A percentile compares a stretch with the other conserved stretches of the same genome.
Conservation (phyloP, 2,113 vertebrate species). For the Bucco capensis region DNA sequence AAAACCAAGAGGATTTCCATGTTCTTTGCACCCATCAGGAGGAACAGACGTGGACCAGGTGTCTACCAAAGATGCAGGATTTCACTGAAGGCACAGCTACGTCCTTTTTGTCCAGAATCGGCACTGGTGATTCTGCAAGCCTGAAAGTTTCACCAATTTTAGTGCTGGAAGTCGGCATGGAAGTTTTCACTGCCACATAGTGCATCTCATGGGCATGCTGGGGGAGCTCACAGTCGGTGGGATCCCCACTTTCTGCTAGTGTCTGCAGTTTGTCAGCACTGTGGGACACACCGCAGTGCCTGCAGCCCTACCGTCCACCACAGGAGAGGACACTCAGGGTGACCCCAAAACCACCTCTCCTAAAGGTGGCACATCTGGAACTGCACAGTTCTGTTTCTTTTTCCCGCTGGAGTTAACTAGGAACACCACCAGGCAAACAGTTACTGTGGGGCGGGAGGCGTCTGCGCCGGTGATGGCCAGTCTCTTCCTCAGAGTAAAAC, state of each 20-base stretch:
- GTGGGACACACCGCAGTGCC: background rate
- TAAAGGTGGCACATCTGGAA: too few relatives aligned
- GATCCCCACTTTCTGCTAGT: accelerated
- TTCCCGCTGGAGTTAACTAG: background rate
- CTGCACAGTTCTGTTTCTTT: background rate
- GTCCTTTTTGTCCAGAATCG: background rate
- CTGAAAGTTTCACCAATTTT: background rate
- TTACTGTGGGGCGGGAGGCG: accelerated
- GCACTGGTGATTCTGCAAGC: background rate
- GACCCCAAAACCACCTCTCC: background rate
- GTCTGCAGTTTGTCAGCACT: background rate
- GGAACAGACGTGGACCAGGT: background rate
- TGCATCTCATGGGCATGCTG: background rate
- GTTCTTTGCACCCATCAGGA: background rate
- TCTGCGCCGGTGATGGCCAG: too few relatives aligned
- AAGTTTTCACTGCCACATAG: accelerated
- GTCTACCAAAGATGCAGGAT: background rate
- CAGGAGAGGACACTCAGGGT: too few relatives aligned
- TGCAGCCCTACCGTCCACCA: background rate
- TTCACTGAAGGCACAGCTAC: background rate
- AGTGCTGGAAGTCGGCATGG: background rate
- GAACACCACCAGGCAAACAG: accelerated
- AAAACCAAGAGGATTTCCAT: background rate
- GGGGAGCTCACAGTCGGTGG: accelerated
- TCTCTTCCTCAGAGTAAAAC: accelerated